Conservation (phyloP, 2,113 vertebrate genomes). For the Peromyscus californicus region DNA sequence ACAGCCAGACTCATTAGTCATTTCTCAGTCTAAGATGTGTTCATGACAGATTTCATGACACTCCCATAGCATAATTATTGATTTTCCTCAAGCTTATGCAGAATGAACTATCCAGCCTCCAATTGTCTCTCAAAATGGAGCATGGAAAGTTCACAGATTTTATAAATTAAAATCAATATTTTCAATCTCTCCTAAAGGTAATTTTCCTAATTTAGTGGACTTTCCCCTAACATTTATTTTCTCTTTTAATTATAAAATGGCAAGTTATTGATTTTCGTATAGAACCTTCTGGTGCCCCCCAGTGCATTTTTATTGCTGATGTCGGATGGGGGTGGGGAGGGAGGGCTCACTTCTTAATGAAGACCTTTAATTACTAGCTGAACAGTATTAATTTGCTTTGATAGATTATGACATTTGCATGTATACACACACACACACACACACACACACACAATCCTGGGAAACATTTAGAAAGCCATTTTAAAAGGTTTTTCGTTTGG, state of each 20-base stretch:
- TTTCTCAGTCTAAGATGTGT: constrained; percentile 82
- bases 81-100: constrained; percentile 84
- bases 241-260: constrained; percentile 96
- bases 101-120: constrained; percentile 89
- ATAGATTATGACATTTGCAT: constrained; percentile 84
- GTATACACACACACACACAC: constrained; percentile 3
- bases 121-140: constrained; percentile 90
- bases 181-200: constrained; percentile 93
- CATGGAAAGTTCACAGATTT: constrained; percentile 93
- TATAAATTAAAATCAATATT: constrained; percentile 97
- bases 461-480: constrained; percentile 60
- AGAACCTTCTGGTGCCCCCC: constrained; percentile 85
- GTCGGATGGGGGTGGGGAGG: constrained; percentile 77
- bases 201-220: constrained; percentile 94
- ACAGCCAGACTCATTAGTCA: constrained; percentile 82
- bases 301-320: constrained; percentile 88
- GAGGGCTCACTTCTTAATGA: constrained; percentile 86
- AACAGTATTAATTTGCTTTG: constrained; percentile 88
- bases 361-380: constrained; percentile 90
- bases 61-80: constrained; percentile 86
- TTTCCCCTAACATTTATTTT: constrained; percentile 92
- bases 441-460: not conserved
- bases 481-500: not conserved
- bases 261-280: constrained; percentile 93
- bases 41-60: constrained; percentile 89